Evolutionary conservation across 2,797 vertebrate species (phyloP).

Genomic region (Mormyrops boulengeri): DNA sequence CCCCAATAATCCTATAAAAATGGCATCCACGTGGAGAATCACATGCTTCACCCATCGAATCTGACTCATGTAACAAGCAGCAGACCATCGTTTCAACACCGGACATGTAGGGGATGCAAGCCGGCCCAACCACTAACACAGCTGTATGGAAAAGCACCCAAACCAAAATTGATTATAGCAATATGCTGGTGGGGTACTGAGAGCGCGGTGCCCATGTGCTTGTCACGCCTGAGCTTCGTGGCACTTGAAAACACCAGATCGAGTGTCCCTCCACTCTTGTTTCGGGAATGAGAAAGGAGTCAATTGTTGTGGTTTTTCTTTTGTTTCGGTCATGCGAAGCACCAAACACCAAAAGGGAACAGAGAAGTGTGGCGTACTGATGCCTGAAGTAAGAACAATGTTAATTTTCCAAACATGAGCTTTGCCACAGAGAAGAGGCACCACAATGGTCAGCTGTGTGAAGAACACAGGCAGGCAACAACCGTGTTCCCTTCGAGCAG

Average conservation of each 20-base stretch:
- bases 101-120: not conserved
- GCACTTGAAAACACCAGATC: not conserved
- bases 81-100: not conserved
- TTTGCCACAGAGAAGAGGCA: conserved; percentile 21
- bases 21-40: conserved; percentile 61
- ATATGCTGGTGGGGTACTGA: not conserved
- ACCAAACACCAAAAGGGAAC: conserved; percentile 28
- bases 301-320: conserved; percentile 1
- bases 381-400: conserved; percentile 36
- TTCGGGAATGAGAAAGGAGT: conserved; percentile 1
- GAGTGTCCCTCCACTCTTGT: not conserved
- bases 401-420: conserved; percentile 47
- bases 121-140: not conserved
- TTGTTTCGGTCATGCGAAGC: not conserved
- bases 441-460: conserved; percentile 45
- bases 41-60: conserved; percentile 60
- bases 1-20: conserved; percentile 63
- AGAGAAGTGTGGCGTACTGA: conserved; percentile 34
- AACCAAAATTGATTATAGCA: not conserved
- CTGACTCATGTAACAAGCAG: conserved; percentile 44
- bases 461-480: conserved; percentile 46
- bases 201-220: not conserved
- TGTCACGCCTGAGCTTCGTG: not conserved
- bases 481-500: conserved; percentile 46
- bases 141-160: not conserved